Evolutionary conservation across 2,888 invertebrate genomes (phyloP), one percentile per base, ranked within the genome.

Genomic region (Pilophorus perplexus): DNA sequence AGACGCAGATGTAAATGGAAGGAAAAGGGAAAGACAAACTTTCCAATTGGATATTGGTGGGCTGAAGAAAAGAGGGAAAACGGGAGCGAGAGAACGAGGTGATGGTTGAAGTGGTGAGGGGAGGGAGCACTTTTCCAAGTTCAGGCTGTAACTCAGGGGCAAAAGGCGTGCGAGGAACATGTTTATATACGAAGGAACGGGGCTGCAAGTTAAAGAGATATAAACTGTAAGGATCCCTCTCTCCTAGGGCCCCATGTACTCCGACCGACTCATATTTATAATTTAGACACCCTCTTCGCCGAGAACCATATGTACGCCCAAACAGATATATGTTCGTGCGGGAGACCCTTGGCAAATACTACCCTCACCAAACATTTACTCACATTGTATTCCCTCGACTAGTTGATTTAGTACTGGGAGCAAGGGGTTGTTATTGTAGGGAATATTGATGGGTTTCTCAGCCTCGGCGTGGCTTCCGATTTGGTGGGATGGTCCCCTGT

Each of bases 211-310:
- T 62, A 44, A 62, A 62, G 62, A 62, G 48, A 62, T 62, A 62
- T 62, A 62, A 62, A 62, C 62, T 46, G 46, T 33, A 40, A 62
- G 62, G 38, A 28, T 25, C 46, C 46, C 27, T 18, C 23, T 48
- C 48, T 48, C 55, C 37, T 14, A 2, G 46, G 48, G 46, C 48
- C 48, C 48, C 62, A 46, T 62, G 62, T 62, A 62, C 46, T 22
- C 46, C 46, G 38, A 27, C 62, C 38, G 48, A 46, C 62, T 62
- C 62, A 59, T 62, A 62, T 62, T 62, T 62, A 46, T 62, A 62
- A 62, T 62, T 62, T 46, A 62, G 62, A 62, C 46, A 46, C 62
- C 57, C 57, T 59, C 38, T 55, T 25, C 46, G 22, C 28, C 10
- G 18, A 22, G 27, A 46, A 62, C 62, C 62, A 46, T 44, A 62